These are phyloP conservation scores for Volucella zonaria DNA, from an alignment of 2,888 invertebrate genomes.

Conservation along the genomic window DNA sequence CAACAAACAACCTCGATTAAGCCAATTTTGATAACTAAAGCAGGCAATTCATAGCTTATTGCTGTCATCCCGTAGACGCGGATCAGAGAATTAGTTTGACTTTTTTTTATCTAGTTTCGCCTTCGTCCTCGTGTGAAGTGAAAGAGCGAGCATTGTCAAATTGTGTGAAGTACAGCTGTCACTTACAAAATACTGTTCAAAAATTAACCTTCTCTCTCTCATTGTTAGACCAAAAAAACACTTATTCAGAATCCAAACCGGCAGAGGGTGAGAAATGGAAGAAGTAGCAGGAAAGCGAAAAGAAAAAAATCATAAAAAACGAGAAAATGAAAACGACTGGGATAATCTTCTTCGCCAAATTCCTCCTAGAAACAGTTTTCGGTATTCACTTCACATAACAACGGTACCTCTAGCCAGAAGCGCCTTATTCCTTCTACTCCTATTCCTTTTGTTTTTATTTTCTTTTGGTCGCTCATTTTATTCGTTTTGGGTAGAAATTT, in stretches of 20 bases:
- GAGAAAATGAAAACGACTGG: conserved; percentile 31
- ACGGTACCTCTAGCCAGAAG: conserved; percentile 4
- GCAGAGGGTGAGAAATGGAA: background rate
- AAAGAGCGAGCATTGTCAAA: background rate
- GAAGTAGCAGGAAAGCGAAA: background rate
- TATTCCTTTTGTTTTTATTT: background rate
- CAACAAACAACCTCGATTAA: too few relatives aligned
- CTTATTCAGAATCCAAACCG: conserved; percentile 19
- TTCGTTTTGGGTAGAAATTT: conserved; percentile 12
- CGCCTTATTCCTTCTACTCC: background rate
- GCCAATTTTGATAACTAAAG: too few relatives aligned
- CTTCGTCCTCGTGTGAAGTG: background rate
- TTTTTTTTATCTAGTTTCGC: too few relatives aligned
- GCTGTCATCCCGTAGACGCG: too few relatives aligned
- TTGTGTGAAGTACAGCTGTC: background rate
- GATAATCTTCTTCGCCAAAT: conserved; percentile 14
- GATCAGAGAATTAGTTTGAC: too few relatives aligned
- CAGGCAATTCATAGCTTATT: too few relatives aligned
- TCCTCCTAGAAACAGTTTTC: conserved; percentile 4
- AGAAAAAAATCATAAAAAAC: background rate
- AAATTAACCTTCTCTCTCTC: conserved; percentile 1
- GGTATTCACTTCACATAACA: conserved; percentile 4
- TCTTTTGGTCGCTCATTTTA: background rate
- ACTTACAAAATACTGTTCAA: background rate
- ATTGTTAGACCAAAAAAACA: conserved; percentile 1